Evolutionary conservation across 2,113 vertebrate species (phyloP).

Genomic region (Anolis carolinensis): DNA sequence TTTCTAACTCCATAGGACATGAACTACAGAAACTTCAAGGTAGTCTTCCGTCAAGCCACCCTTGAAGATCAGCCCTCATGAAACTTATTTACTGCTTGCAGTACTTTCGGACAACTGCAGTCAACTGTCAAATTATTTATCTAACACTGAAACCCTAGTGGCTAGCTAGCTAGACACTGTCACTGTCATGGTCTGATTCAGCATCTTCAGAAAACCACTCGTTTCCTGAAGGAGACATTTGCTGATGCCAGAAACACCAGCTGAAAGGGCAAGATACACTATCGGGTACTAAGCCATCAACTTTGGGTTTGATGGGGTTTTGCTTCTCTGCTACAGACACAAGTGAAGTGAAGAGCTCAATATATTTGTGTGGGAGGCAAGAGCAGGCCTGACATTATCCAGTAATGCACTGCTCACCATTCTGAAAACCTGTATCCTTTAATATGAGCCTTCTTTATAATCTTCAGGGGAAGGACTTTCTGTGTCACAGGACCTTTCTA

Average conservation of each 20-base stretch:
- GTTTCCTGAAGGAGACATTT: neutral
- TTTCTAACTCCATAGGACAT: neutral
- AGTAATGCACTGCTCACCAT: neutral
- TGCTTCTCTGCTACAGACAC: neutral
- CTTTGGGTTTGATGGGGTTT: neutral
- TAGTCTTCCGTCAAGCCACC: neutral
- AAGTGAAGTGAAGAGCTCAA: neutral
- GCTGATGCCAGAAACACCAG: neutral
- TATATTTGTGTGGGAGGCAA: neutral
- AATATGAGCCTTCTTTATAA: no score
- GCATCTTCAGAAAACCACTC: constrained; percentile 2
- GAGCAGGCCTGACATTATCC: neutral
- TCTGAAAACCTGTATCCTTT: neutral
- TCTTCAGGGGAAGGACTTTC: no score
- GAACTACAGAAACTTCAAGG: no score
- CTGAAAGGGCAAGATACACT: neutral
- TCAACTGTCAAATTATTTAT: neutral
- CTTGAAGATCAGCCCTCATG: neutral
- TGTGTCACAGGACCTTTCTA: no score
- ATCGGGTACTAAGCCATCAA: neutral
- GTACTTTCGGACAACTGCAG: neutral
- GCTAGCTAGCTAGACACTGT: neutral
- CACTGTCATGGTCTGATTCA: constrained; percentile 1
- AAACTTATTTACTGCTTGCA: neutral
- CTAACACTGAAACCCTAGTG: neutral